Evolutionary conservation across 2,888 invertebrate genomes (phyloP).

Genomic region (Hylaea fasciaria): DNA sequence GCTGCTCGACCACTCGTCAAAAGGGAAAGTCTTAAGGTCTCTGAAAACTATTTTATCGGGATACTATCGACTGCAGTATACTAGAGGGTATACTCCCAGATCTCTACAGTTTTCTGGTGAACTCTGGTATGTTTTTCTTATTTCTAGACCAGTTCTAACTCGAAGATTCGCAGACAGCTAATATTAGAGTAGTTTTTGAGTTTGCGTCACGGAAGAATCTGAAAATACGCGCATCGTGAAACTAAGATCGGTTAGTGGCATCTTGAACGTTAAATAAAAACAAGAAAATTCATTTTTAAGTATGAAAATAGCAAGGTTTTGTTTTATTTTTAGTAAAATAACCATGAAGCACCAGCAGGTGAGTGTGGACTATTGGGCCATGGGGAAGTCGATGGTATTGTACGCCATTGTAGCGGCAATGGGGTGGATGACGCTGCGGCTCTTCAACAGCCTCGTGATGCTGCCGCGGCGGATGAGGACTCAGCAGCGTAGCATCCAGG

Average conservation of each 20-base stretch:
- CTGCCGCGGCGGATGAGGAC: conserved; percentile 85
- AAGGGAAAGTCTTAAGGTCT: conserved; percentile 7
- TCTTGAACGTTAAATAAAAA: no score
- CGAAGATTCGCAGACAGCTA: no score
- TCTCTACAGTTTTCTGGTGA: no score
- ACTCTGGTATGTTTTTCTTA: no score
- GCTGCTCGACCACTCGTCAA: conserved; percentile 43
- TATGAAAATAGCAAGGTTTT: not conserved
- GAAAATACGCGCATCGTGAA: no score
- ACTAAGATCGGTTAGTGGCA: no score
- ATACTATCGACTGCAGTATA: not conserved
- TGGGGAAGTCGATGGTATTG: conserved; percentile 86
- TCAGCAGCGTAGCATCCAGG: conserved; percentile 81
- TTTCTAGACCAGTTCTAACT: no score
- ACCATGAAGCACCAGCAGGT: conserved; percentile 88
- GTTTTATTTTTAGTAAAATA: not conserved
- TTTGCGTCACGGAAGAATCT: no score
- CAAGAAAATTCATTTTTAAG: no score
- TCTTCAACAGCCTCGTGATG: conserved; percentile 87
- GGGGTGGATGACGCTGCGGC: conserved; percentile 87
- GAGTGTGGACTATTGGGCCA: conserved; percentile 87
- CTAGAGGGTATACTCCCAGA: not conserved
- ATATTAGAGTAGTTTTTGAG: no score
- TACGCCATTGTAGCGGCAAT: conserved; percentile 86
- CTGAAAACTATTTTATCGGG: conserved; percentile 11